These are phyloP conservation scores for Charanyca ferruginea DNA, from an alignment of 2,888 invertebrate species.

Conservation along the genomic window DNA sequence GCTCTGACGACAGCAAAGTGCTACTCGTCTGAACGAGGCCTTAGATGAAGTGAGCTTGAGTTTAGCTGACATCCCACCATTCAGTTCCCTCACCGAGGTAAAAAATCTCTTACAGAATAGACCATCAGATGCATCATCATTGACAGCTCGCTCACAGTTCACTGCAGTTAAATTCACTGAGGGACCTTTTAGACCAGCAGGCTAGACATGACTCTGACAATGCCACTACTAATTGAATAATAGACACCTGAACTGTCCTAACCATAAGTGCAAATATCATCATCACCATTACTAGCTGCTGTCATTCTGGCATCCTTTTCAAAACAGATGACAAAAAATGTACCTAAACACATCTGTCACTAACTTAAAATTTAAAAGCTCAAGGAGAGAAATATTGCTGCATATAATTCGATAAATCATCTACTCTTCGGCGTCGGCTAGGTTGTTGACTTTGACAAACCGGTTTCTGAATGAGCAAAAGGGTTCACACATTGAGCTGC, in stretches of 20 bases:
- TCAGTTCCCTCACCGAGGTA: no score
- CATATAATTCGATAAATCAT: conserved; percentile 11
- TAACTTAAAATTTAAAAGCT: conserved; percentile 4
- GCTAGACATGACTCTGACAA: no score
- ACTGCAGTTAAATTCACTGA: no score
- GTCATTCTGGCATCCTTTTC: background rate
- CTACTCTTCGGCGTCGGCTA: background rate
- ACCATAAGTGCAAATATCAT: background rate
- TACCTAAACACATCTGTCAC: background rate
- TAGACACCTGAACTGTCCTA: background rate
- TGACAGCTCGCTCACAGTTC: no score
- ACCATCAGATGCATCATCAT: no score
- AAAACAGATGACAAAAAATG: background rate
- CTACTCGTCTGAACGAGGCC: no score
- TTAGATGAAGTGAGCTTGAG: no score
- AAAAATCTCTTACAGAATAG: no score
- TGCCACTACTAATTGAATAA: background rate
- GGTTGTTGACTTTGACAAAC: conserved; percentile 52
- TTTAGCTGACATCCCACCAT: no score
- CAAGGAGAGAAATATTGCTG: conserved; percentile 11
- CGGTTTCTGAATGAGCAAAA: conserved; percentile 44
- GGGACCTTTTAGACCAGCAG: no score
- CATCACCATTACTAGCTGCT: background rate
- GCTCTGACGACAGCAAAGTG: no score
- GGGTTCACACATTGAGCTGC: conserved; percentile 18